Base-by-base conservation (phyloP, 2,888 invertebrate genomes). In the Gerris lacustris region DNA sequence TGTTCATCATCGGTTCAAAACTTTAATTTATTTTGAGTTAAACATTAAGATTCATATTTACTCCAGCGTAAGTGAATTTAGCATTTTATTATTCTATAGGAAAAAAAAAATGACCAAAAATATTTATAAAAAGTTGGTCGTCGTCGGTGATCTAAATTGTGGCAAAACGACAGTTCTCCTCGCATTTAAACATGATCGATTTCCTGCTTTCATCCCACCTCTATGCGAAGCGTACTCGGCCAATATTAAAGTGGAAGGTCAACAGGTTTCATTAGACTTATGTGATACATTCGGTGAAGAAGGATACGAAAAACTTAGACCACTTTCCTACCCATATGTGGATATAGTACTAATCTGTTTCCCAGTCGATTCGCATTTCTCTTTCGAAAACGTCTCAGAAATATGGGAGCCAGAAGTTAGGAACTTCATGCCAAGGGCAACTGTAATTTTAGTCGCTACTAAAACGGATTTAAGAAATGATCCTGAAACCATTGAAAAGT, bases 341-440 rank as follows among this genome's bases (percentile, higher is more conserved):
- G 85, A 87, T 77, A 86, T 86, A 73, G 85, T 86, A 72, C 80
- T 87, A 70, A 84, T 86, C 84, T 87, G 86, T 78, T 86, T 86
- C 79, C 83, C 84, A 69, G 84, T 87, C 73, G 86, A 86, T 78
- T 84, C 83, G 73, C 86, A 85, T 7, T 85, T 85, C 79, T 85
- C 85, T 73, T 79, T 87, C 77, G 84, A 85, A 77, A 86, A 86
- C 78, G 84, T 86, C 74, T 82, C 84, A n/a, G 86, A 86, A 77
- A 87, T 86, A 78, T 86, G 86, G 86, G 84, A 83, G 45, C 86
- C 86, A 1, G 86, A 86, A 80, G 83, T 84, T 6, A 80, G 80
- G 74, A 86, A 86, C 78, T 86, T 86, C 78, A 86, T 86, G 78
- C 86, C 86, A 6, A 55, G 5, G 15, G 85, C 86, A 69, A 86